A percentile compares a stretch with the other conserved stretches of the same genome.
phyloP scores from a whole-genome alignment of 92 coral and sea anemone genomes.

The Paramuricea clavata region DNA sequence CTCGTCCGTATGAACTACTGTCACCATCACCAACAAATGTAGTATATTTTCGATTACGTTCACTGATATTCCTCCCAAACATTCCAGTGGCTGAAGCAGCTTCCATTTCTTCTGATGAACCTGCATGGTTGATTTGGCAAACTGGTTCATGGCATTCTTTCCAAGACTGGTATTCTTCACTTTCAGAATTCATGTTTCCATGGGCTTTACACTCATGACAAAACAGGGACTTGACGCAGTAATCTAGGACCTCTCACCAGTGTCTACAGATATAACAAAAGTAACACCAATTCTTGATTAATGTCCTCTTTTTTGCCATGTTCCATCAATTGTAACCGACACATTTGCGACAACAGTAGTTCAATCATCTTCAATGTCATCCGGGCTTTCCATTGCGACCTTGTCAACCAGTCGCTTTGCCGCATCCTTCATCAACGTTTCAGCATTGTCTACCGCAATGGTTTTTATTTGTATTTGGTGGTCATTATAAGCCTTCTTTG shows the following conservation, averaged over 20 bases:
- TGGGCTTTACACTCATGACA: constrained; percentile 62
- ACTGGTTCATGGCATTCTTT: constrained; percentile 40
- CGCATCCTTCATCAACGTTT: constrained; percentile 63
- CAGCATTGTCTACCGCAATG: constrained; percentile 56
- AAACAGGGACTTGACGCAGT: constrained; percentile 39
- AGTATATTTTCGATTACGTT: constrained; percentile 41
- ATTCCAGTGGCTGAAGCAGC: constrained; percentile 56
- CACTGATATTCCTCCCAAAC: constrained; percentile 45
- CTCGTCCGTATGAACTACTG: constrained; percentile 64
- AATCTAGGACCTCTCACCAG: constrained; percentile 65
- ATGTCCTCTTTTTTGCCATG: constrained; percentile 63
- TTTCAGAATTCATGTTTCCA: constrained; percentile 26
- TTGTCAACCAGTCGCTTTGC: constrained; percentile 52
- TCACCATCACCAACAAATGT: constrained; percentile 63
- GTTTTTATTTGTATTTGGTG: constrained; percentile 60
- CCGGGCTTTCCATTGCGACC: constrained; percentile 37
- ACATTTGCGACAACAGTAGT: constrained; percentile 33
- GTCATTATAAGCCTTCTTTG: constrained; percentile 70
- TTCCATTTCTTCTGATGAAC: constrained; percentile 60
- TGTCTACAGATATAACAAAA: constrained; percentile 39
- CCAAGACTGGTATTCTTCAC: constrained; percentile 46
- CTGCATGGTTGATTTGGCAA: constrained; percentile 55
- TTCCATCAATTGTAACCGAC: constrained; percentile 59
- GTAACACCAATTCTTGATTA: constrained; percentile 64
- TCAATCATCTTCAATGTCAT: constrained; percentile 31